Evolutionary conservation across 2,113 vertebrate genomes (phyloP).

Genomic region (Xiphophorus couchianus): DNA sequence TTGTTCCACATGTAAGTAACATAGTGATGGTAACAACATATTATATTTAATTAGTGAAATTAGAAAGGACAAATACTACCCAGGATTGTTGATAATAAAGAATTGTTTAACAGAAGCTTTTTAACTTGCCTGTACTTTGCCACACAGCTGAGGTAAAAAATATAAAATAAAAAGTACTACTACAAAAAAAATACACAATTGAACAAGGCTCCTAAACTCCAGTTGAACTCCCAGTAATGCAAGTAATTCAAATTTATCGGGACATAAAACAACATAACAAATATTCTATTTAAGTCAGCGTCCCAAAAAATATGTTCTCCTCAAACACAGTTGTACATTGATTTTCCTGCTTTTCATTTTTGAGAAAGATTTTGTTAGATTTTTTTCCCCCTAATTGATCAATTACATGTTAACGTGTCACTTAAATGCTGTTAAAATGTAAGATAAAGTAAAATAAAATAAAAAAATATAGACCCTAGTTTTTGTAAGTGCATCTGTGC

Average conservation of each 20-base stretch:
- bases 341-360: too few species aligned
- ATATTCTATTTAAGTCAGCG: too few species aligned
- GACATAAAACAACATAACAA: too few species aligned
- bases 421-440: too few species aligned
- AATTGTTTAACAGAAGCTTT: background rate
- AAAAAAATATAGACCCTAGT: too few species aligned
- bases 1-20: background rate
- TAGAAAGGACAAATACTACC: background rate
- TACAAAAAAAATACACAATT: too few species aligned
- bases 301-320: too few species aligned
- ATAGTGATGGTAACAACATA: background rate
- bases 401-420: background rate
- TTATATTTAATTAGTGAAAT: too few species aligned
- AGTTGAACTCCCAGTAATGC: background rate
- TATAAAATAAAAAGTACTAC: background rate
- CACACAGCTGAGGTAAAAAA: background rate
- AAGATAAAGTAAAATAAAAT: too few species aligned
- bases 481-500: too few species aligned
- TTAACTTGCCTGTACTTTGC: background rate
- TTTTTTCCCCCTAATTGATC: background rate
- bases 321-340: background rate
- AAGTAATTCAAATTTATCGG: background rate
- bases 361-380: background rate
- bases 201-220: background rate
- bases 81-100: background rate